phyloP scores from a whole-genome alignment of 2,888 invertebrate genomes.

The Hirtodrosophila trivittata region DNA sequence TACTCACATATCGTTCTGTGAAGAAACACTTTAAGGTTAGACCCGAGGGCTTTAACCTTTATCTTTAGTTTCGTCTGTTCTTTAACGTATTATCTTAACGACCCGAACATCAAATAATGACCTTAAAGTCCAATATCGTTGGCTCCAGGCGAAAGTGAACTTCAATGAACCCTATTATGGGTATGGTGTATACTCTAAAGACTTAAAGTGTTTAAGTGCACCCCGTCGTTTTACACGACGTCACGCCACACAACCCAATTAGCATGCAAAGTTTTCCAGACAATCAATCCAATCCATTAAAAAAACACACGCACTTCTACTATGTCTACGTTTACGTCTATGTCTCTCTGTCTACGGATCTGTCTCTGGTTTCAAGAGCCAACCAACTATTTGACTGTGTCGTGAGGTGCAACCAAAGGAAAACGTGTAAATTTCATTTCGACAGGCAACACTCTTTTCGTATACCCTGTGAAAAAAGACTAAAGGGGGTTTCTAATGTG shows the following conservation, averaged over 20 bases:
- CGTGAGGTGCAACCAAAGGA: conserved; percentile 58
- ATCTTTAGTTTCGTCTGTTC: conserved; percentile 3
- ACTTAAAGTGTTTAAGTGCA: conserved; percentile 30
- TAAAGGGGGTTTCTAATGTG: conserved; percentile 2
- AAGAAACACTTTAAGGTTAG: too few species aligned
- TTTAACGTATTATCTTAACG: conserved; percentile 31
- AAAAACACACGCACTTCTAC: conserved; percentile 60
- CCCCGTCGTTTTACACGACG: conserved; percentile 33
- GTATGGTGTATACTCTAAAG: not conserved
- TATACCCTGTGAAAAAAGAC: conserved; percentile 31
- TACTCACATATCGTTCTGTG: not conserved
- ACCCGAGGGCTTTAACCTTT: not conserved
- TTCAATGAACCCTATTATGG: conserved; percentile 45
- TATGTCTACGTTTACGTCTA: conserved; percentile 37
- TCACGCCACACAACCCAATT: conserved; percentile 49
- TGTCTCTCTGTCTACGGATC: conserved; percentile 18
- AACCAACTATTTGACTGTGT: conserved; percentile 32
- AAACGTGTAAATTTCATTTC: conserved; percentile 63
- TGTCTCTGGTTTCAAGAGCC: conserved; percentile 15
- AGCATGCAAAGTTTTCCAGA: conserved; percentile 57
- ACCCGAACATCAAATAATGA: conserved; percentile 33
- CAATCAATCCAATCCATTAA: conserved; percentile 65
- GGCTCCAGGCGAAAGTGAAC: conserved; percentile 48
- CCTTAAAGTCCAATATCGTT: conserved; percentile 41
- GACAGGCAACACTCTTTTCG: conserved; percentile 35